phyloP scores from a whole-genome alignment of 1,140 invertebrate genomes.

The Chymomyza costata region DNA sequence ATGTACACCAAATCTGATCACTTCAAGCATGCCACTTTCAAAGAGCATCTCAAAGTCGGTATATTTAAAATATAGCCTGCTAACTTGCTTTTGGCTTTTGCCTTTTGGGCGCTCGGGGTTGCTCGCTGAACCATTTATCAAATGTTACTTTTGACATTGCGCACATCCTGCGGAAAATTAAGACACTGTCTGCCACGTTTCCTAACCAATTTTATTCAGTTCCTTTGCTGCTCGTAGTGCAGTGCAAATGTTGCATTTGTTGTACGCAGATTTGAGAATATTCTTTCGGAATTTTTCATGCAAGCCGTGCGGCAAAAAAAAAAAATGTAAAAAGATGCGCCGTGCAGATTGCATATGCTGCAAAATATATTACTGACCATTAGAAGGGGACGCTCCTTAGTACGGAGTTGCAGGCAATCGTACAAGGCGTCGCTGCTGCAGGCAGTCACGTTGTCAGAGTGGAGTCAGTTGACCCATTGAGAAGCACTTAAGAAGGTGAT shows the following conservation, averaged over 20 bases:
- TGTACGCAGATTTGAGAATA: slow-evolving; percentile 17
- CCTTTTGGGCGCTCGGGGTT: no score
- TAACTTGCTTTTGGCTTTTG: slow-evolving; percentile 14
- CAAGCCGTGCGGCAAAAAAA: slow-evolving; percentile 16
- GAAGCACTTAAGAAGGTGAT: no score
- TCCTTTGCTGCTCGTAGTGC: slow-evolving; percentile 22
- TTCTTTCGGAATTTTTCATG: slow-evolving; percentile 21
- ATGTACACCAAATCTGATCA: slow-evolving; percentile 10
- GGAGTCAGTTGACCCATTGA: no score
- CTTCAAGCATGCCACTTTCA: no score
- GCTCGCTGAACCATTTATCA: slow-evolving; percentile 53
- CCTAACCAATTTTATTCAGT: slow-evolving; percentile 60
- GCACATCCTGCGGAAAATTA: slow-evolving; percentile 70
- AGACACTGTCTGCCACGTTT: slow-evolving; percentile 64
- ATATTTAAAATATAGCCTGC: no score
- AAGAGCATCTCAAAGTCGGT: no score
- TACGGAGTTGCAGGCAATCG: no score
- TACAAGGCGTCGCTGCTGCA: no score
- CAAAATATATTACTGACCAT: no score
- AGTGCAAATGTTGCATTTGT: background rate
- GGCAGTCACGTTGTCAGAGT: no score
- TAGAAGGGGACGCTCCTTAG: no score
- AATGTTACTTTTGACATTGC: slow-evolving; percentile 64
- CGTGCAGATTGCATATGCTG: slow-evolving; percentile 22
- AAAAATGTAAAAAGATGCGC: background rate